These are phyloP conservation scores for Rostratula benghalensis DNA, from an alignment of 2,113 vertebrate species.

Conservation along the genomic window DNA sequence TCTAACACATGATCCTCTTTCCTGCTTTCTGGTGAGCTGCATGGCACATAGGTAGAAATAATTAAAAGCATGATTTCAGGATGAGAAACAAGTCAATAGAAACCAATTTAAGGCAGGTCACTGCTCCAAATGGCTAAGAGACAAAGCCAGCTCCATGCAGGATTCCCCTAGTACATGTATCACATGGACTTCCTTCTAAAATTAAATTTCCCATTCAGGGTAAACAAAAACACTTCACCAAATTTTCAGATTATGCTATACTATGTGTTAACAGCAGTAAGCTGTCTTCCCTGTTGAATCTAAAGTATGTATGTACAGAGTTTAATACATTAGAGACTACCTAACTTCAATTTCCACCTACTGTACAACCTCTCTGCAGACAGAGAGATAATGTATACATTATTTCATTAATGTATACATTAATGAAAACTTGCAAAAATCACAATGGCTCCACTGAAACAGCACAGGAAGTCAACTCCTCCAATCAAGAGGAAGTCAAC, in stretches of 20 bases:
- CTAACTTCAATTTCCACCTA: neutral
- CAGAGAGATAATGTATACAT: accelerated
- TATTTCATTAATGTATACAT: neutral
- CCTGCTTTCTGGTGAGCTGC: neutral
- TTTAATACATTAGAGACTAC: neutral
- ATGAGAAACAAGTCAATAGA: neutral
- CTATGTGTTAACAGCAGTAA: neutral
- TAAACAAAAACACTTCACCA: neutral
- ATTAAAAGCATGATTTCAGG: neutral
- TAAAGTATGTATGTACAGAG: neutral
- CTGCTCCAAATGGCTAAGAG: neutral
- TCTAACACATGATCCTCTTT: accelerated
- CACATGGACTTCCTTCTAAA: neutral
- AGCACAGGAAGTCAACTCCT: neutral
- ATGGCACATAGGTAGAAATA: neutral
- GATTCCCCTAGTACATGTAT: neutral
- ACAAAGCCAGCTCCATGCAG: neutral
- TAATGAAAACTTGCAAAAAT: neutral
- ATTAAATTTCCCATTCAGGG: neutral
- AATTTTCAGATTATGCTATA: neutral
- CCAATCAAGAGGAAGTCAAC: neutral
- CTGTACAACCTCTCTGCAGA: neutral
- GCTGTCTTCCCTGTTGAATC: neutral
- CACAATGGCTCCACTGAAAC: neutral
- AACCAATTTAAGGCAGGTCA: neutral